Base-by-base conservation (phyloP, 2,797 vertebrate species). In the Helarctos malayanus region DNA sequence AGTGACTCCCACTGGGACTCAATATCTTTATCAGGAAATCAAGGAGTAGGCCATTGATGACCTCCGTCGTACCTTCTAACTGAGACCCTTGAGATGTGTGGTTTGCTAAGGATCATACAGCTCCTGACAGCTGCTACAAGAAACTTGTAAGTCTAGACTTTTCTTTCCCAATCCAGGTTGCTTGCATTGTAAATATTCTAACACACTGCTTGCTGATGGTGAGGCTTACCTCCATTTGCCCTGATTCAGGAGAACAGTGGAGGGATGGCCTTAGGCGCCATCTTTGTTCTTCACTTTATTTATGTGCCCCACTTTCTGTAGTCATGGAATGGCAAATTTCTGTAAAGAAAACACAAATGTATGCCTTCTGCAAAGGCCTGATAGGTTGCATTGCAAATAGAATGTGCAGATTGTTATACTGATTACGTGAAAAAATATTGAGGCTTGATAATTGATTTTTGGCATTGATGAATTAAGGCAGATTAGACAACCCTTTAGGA, bases 251-350 rank as follows among this genome's bases (percentile, higher is more conserved):
- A 84, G 65, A 63, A 32, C 29, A 52, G 32, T 73, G 41, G 21
- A 90, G 10, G 29, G 8, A 1, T 41, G 32, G 27, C n/a, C 38
- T 75, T 63, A 15, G 49, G 35, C 0, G 0, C 18, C 13, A 3
- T 49, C 75, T 95, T 79, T 32, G 38, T 85, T 69, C 63, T 49
- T 65, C 52, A 84, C 52, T 84, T 52, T 56, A 3, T 18, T 45
- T 56, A 4, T 15, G 25, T 52, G 9, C 13, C 38, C 5, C 29
- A 3, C 47, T 71, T 59, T 81, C 16, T 87, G 76, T 29, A 75
- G 61, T 25, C 29, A 11, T 16, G 80, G 52, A 73, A 45, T 4
- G 32, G 13, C 38, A 52, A 54, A 21, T 23, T 79, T 45, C 14
- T 54, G 35, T 69, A 47, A 76, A 80, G 82, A 61, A 85, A 73